Percentiles rank a stretch among this genome's conserved stretches.
Conservation (phyloP, 2,113 vertebrate species). For the Gymnogyps californianus region DNA sequence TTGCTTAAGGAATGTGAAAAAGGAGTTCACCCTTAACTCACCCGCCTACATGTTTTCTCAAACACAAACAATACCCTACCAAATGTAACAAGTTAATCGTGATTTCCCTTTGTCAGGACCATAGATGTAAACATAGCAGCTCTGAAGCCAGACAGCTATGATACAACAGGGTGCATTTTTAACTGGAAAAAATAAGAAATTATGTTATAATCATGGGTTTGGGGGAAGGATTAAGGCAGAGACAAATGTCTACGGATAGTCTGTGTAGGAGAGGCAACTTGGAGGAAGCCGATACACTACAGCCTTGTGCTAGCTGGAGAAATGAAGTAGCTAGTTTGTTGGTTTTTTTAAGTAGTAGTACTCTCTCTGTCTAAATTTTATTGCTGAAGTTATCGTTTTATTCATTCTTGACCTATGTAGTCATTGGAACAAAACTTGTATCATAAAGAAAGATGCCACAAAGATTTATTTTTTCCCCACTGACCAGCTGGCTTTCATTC, state of each 20-base stretch:
- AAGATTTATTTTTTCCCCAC: background rate
- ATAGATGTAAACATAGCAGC: background rate
- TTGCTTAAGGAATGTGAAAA: background rate
- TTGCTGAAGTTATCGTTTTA: background rate
- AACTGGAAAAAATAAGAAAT: background rate
- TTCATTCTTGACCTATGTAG: background rate
- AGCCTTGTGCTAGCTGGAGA: background rate
- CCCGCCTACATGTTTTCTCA: background rate
- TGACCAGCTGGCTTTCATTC: background rate
- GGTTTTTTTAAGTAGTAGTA: background rate
- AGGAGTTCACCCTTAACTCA: background rate
- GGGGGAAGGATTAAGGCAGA: background rate
- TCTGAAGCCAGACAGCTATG: background rate
- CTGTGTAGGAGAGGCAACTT: background rate
- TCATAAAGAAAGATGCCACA: background rate
- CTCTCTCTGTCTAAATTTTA: background rate
- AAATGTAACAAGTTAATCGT: background rate
- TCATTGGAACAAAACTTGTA: background rate
- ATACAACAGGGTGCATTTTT: background rate
- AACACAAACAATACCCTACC: background rate
- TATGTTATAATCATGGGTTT: background rate
- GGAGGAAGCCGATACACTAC: background rate
- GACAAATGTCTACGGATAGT: background rate
- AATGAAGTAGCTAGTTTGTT: background rate
- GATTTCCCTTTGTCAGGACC: background rate